These are phyloP conservation scores for Meghimatium bilineatum DNA, from an alignment of 2,888 invertebrate genomes.

Conservation along the genomic window DNA sequence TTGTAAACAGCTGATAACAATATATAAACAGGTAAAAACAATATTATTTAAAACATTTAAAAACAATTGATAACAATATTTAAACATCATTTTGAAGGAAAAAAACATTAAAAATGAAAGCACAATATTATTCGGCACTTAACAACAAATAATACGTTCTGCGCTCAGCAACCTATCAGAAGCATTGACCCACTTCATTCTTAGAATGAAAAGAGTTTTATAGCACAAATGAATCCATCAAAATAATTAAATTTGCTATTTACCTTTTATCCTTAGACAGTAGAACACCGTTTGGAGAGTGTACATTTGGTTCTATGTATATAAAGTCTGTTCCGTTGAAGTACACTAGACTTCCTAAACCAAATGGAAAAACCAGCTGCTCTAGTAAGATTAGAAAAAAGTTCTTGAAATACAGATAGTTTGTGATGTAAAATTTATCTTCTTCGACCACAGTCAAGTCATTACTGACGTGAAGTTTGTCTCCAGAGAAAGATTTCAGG, in stretches of 20 bases:
- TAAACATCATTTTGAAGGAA: too few species aligned
- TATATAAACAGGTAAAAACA: too few species aligned
- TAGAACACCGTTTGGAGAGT: slow-evolving; percentile 25
- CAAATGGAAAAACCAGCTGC: not conserved
- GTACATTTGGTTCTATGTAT: not conserved
- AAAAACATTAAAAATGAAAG: too few species aligned
- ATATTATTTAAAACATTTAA: too few species aligned
- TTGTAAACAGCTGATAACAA: too few species aligned
- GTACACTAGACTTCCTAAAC: slow-evolving; percentile 10
- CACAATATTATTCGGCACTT: too few species aligned
- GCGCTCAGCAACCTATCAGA: too few species aligned
- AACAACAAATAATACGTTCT: too few species aligned
- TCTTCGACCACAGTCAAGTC: slow-evolving; percentile 26
- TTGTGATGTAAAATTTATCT: slow-evolving; percentile 47
- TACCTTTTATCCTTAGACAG: slow-evolving; percentile 37
- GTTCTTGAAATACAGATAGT: slow-evolving; percentile 35
- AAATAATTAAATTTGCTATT: not conserved
- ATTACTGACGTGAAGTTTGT: slow-evolving; percentile 4
- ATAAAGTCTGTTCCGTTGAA: slow-evolving; percentile 16
- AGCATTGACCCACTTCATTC: too few species aligned
- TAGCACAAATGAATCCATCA: too few species aligned
- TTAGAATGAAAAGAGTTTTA: too few species aligned
- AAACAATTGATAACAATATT: too few species aligned
- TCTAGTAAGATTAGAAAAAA: not conserved
- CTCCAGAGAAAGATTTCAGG: slow-evolving; percentile 25